phyloP scores from a whole-genome alignment of 2,888 invertebrate species.

The Gastracanthus pulcherrimus region DNA sequence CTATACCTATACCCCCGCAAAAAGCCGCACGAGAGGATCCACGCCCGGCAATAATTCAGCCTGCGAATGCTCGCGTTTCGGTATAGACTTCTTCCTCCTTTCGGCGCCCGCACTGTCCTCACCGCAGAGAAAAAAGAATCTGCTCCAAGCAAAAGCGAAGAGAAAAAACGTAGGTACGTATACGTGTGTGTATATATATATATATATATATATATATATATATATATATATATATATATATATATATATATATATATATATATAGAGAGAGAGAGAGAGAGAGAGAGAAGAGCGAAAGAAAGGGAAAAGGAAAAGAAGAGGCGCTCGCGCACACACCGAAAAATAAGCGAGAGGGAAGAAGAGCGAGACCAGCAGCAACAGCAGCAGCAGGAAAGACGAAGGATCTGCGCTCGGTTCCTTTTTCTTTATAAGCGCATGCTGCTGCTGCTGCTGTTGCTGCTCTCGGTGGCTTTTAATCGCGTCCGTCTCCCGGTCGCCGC shows the following conservation, averaged over 20 bases:
- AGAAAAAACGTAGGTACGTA: background rate
- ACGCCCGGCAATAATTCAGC: no score
- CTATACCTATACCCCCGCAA: no score
- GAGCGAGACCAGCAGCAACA: background rate
- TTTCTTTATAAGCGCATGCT: conserved; percentile 32
- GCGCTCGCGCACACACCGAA: background rate
- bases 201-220: background rate
- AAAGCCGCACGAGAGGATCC: no score
- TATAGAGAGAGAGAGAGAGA: background rate
- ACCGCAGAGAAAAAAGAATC: no score
- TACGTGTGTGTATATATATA: background rate
- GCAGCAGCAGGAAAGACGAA: conserved; percentile 27
- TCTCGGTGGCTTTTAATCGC: conserved; percentile 50
- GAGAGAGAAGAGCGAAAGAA: conserved; percentile 25
- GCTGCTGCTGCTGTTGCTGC: background rate
- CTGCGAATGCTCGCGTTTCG: no score
- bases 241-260: background rate
- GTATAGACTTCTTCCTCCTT: no score
- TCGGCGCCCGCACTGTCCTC: no score
- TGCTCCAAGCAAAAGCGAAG: no score
- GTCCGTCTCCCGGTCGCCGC: conserved; percentile 20
- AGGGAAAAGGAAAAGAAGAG: conserved; percentile 24
- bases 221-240: background rate
- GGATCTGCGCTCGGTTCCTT: conserved; percentile 30
- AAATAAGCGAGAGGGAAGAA: conserved; percentile 7